Percentiles rank a stretch among this genome's conserved stretches.
Conservation (phyloP, 2,888 invertebrate species). For the Philonicus albiceps region DNA sequence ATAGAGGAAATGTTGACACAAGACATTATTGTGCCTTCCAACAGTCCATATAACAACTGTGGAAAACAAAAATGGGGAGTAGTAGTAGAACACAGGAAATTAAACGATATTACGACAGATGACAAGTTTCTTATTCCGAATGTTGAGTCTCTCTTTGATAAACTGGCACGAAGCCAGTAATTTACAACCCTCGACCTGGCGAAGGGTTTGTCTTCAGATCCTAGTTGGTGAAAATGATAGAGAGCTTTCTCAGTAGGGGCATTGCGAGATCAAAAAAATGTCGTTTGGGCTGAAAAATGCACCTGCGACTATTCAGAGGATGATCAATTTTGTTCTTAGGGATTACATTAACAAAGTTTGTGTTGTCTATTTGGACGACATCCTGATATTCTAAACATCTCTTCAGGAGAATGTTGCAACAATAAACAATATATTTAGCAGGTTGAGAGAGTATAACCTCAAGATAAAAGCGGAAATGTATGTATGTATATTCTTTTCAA, state of each 20-base stretch:
- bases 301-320: too few relatives aligned
- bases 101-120: too few relatives aligned
- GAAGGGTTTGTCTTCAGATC: neutral
- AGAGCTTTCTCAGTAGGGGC: neutral
- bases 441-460: constrained; percentile 20
- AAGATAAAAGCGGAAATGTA: too few relatives aligned
- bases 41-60: neutral
- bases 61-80: too few relatives aligned
- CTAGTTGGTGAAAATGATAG: neutral
- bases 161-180: too few relatives aligned
- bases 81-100: too few relatives aligned
- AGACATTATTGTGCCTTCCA: neutral
- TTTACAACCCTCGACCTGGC: too few relatives aligned
- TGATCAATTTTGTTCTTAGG: neutral
- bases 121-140: too few relatives aligned
- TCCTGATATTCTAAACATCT: constrained; percentile 37
- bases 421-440: constrained; percentile 15
- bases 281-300: neutral
- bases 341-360: constrained; percentile 26
- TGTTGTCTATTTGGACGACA: constrained; percentile 40
- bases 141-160: too few relatives aligned
- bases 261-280: neutral
- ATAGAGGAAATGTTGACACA: neutral
- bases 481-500: too few relatives aligned
- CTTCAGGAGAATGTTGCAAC: constrained; percentile 31